phyloP scores from a whole-genome alignment of 1,140 invertebrate genomes.

The Listronotus bonariensis region DNA sequence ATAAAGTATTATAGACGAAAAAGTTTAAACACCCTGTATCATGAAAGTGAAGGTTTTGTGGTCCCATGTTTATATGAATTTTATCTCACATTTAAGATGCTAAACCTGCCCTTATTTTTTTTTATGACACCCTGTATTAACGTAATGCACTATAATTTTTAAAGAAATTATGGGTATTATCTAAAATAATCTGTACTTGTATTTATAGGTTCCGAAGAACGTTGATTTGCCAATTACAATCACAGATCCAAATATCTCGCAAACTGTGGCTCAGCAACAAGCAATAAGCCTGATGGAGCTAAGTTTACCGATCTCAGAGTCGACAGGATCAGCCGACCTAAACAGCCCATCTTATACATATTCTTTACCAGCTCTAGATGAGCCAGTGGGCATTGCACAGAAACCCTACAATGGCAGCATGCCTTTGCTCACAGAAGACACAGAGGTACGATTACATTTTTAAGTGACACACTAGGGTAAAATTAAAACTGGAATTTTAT shows the following conservation, averaged over 20 bases:
- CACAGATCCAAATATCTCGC: slow-evolving; percentile 61
- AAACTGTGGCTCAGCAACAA: slow-evolving; percentile 60
- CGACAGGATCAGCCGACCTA: slow-evolving; percentile 54
- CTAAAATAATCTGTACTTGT: too few species aligned
- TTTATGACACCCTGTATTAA: too few species aligned
- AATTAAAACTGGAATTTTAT: too few species aligned
- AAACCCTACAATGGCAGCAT: slow-evolving; percentile 49
- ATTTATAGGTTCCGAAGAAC: slow-evolving; percentile 52
- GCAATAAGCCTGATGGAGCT: slow-evolving; percentile 58
- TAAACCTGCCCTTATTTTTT: too few species aligned
- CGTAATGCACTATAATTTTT: too few species aligned
- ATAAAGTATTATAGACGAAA: too few species aligned
- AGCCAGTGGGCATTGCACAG: slow-evolving; percentile 44
- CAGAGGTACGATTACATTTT: slow-evolving; percentile 25
- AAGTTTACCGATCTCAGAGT: slow-evolving; percentile 71
- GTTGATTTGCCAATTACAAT: slow-evolving; percentile 62
- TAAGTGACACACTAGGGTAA: too few species aligned
- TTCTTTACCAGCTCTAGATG: slow-evolving; percentile 50
- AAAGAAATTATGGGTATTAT: too few species aligned
- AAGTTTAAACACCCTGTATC: too few species aligned
- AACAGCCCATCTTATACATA: slow-evolving; percentile 50
- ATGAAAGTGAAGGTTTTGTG: too few species aligned
- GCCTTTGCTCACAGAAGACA: slow-evolving; percentile 49
- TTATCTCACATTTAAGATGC: too few species aligned
- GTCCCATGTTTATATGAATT: too few species aligned